These are phyloP conservation scores for Vanessa atalanta DNA, from an alignment of 1,140 invertebrate genomes.

Conservation along the genomic window DNA sequence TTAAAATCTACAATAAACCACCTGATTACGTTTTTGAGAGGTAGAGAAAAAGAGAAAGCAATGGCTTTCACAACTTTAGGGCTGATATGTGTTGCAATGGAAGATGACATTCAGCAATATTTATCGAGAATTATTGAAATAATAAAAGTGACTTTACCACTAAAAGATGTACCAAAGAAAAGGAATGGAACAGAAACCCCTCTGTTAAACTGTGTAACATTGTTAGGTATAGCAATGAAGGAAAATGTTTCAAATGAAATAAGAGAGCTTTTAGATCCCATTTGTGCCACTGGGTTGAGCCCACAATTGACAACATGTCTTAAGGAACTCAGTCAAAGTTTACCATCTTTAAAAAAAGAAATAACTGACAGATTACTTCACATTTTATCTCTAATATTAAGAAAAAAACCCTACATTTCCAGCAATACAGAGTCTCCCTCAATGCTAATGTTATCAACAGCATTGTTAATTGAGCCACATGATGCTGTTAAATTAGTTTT, in stretches of 20 bases:
- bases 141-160: conserved; percentile 89
- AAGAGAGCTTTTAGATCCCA: conserved; percentile 92
- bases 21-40: conserved; percentile 87
- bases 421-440: conserved; percentile 75
- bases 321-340: conserved; percentile 92
- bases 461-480: conserved; percentile 78
- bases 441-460: conserved; percentile 58
- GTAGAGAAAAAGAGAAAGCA: conserved; percentile 91
- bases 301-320: conserved; percentile 94
- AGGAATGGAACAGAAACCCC: conserved; percentile 90
- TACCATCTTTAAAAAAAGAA: conserved; percentile 93
- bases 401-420: conserved; percentile 91
- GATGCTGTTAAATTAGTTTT: conserved; percentile 94
- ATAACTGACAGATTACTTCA: conserved; percentile 95
- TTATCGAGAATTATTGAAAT: conserved; percentile 93
- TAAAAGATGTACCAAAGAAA: conserved; percentile 88
- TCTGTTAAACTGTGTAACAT: conserved; percentile 96
- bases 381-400: conserved; percentile 92
- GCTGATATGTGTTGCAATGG: conserved; percentile 93
- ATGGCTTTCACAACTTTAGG: conserved; percentile 95
- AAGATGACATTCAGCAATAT: conserved; percentile 89
- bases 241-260: conserved; percentile 89
- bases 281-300: conserved; percentile 95
- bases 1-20: conserved; percentile 90
- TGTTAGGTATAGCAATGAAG: conserved; percentile 93